A percentile compares a stretch with the other conserved stretches of the same genome.
Conservation (phyloP, 2,113 vertebrate genomes). For the Anhinga anhinga region DNA sequence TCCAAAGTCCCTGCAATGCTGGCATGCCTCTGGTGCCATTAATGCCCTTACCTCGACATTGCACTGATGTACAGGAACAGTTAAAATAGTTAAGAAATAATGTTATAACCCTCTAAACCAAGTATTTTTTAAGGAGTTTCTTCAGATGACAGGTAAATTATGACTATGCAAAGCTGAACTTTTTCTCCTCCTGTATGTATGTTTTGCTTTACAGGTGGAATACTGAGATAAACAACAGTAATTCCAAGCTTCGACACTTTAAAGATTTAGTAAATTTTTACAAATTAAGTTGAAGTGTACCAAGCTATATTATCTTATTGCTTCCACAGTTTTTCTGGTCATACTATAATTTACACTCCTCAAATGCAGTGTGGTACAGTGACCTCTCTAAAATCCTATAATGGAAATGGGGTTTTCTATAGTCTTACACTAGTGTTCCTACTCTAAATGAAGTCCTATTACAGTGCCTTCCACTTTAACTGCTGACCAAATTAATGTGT, state of each 20-base stretch:
- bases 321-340: neutral
- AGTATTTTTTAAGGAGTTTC: neutral
- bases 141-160: neutral
- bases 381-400: neutral
- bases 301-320: neutral
- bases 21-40: neutral
- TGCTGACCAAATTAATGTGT: neutral
- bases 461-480: neutral
- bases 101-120: neutral
- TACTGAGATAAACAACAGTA: neutral
- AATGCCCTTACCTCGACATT: neutral
- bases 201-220: neutral
- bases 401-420: neutral
- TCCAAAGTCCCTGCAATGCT: neutral
- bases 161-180: neutral
- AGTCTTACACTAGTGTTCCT: neutral
- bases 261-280: conserved; percentile 16
- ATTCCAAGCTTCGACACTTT: neutral
- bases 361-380: neutral
- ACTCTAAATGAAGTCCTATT: neutral
- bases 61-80: neutral
- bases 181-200: neutral
- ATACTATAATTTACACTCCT: neutral
- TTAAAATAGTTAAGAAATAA: conserved; percentile 5
- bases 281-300: neutral